phyloP scores from a whole-genome alignment of 2,113 vertebrate genomes.

The Crotalus helleri region DNA sequence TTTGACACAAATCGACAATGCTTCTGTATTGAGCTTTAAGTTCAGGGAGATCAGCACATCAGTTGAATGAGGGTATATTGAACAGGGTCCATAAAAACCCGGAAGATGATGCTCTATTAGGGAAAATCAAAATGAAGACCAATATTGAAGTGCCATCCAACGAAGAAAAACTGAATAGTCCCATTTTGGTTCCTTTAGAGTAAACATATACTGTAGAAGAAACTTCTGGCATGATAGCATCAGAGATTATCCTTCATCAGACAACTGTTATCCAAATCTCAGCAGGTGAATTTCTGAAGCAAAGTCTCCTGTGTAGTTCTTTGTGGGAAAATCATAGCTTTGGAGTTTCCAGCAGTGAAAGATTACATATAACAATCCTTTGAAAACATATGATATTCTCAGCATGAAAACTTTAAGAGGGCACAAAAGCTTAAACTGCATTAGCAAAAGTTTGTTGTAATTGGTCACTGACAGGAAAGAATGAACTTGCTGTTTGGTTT shows the following conservation, averaged over 20 bases:
- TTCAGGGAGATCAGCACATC: neutral
- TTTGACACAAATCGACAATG: neutral
- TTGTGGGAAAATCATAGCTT: conserved; percentile 53
- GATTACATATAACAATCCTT: conserved; percentile 52
- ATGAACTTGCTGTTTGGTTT: conserved; percentile 32
- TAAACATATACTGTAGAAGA: conserved; percentile 6
- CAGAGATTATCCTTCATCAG: conserved; percentile 26
- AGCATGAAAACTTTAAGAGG: conserved; percentile 45
- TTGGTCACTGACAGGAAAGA: conserved; percentile 39
- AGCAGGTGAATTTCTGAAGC: conserved; percentile 55
- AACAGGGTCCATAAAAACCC: neutral
- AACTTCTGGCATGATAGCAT: conserved; percentile 33
- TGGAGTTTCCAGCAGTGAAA: conserved; percentile 53
- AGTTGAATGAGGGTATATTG: neutral
- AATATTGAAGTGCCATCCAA: neutral
- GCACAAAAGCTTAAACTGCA: conserved; percentile 39
- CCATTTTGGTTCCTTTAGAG: conserved; percentile 24
- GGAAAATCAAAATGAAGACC: conserved; percentile 38
- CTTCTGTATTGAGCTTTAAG: neutral
- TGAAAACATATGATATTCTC: conserved; percentile 60
- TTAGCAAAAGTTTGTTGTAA: conserved; percentile 54
- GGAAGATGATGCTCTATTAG: neutral
- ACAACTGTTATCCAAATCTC: conserved; percentile 36
- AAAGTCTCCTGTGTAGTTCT: conserved; percentile 50
- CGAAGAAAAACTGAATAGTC: conserved; percentile 26